Percentiles rank a stretch among this genome's conserved stretches.
These are phyloP conservation scores for Diarsia dahlii DNA, from an alignment of 2,888 invertebrate species.

Conservation along the genomic window DNA sequence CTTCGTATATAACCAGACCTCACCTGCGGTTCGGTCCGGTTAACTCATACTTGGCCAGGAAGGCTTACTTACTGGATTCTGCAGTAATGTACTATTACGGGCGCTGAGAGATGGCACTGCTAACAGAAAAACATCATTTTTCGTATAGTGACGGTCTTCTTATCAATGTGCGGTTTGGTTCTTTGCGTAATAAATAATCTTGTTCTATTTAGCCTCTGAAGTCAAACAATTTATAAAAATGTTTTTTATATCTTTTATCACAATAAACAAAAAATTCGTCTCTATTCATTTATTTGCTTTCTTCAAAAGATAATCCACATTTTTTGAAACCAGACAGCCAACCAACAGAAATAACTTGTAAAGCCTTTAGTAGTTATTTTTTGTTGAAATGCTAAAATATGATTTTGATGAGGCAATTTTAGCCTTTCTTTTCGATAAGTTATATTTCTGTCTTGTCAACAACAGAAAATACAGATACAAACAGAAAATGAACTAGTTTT, in stretches of 20 bases:
- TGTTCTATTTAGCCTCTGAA: too few relatives aligned
- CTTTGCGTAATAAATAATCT: not conserved
- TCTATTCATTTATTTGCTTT: not conserved
- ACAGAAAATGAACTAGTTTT: not conserved
- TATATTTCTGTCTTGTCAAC: too few relatives aligned
- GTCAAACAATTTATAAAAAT: not conserved
- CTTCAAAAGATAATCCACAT: not conserved
- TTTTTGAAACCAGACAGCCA: too few relatives aligned
- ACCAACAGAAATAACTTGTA: not conserved
- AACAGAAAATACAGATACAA: not conserved
- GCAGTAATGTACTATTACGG: too few relatives aligned
- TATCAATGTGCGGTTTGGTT: too few relatives aligned
- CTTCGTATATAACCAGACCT: too few relatives aligned
- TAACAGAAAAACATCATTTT: too few relatives aligned
- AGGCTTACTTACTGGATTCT: too few relatives aligned
- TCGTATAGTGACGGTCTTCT: too few relatives aligned
- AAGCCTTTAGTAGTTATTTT: not conserved
- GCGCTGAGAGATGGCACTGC: too few relatives aligned
- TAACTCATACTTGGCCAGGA: too few relatives aligned
- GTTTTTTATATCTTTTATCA: not conserved
- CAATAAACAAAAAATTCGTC: not conserved
- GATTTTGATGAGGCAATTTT: not conserved
- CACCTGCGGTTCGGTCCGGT: too few relatives aligned
- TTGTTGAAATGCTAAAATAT: not conserved
- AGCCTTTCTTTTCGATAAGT: not conserved